These are phyloP conservation scores for Diarsia rubi DNA, from an alignment of 2,888 invertebrate genomes.

Conservation along the genomic window DNA sequence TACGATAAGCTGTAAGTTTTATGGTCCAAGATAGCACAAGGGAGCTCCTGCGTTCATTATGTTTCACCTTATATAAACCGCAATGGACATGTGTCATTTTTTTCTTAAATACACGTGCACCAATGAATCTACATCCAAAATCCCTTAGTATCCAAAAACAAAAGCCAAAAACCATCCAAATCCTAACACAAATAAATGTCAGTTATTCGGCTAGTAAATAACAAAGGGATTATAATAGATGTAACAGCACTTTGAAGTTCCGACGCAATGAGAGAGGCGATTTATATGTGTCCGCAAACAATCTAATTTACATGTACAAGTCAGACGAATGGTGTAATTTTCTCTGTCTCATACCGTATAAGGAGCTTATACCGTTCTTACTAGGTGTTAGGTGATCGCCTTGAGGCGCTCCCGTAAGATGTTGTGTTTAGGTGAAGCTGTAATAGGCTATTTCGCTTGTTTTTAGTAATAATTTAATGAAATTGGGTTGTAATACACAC, in stretches of 20 bases:
- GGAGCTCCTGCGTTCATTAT: no score
- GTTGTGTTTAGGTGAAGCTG: slow-evolving; percentile 29
- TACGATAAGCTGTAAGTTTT: neutral
- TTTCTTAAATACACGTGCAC: neutral
- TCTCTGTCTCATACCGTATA: slow-evolving; percentile 77
- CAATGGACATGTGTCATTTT: neutral
- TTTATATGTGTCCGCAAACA: slow-evolving; percentile 82
- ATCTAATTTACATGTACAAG: slow-evolving; percentile 82
- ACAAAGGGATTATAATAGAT: slow-evolving; percentile 68
- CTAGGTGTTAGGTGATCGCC: slow-evolving; percentile 66
- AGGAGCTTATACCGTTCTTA: slow-evolving; percentile 69
- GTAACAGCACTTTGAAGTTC: slow-evolving; percentile 69
- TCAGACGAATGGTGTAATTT: slow-evolving; percentile 82
- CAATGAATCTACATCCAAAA: neutral
- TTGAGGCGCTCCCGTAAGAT: slow-evolving; percentile 51
- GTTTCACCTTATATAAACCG: neutral
- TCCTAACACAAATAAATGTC: slow-evolving; percentile 29
- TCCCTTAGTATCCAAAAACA: neutral
- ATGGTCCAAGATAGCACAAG: neutral
- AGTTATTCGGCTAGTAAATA: slow-evolving; percentile 64
- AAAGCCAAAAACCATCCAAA: slow-evolving; percentile 29
- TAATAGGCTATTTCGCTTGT: slow-evolving; percentile 24
- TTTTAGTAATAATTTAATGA: neutral
- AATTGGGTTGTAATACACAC: neutral
- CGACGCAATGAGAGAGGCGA: slow-evolving; percentile 73